Evolutionary conservation across 2,797 vertebrate species (phyloP), one percentile per base, ranked within the genome.

Genomic region (Harpagifer antarcticus): DNA sequence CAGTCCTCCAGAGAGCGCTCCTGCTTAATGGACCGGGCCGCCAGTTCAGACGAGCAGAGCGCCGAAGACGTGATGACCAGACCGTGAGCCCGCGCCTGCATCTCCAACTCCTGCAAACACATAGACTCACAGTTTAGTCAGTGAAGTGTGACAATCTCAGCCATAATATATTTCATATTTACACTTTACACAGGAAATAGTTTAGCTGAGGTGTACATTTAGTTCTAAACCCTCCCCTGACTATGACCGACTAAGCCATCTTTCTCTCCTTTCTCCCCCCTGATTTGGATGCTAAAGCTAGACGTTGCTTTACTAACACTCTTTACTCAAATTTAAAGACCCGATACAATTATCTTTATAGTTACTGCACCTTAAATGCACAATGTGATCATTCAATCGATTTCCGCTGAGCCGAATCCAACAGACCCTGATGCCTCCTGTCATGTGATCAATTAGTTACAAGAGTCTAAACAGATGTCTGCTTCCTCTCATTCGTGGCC

Each of bases 51-150:
- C 4, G 97, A 94, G 87, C 96, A 97, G 72, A 98, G 96, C 0
- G 95, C 91, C 0, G 97, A 95, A 0, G 96, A 96, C 9, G 95
- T 79, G 27, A 97, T 92, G 78, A 95, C 93, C 76, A 99, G 95
- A 81, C 98, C 98, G 0, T 99, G 97, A 15, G 98, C 97, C 47
- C 96, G 95, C n/a, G 98, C 97, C 90, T 99, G 98, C 95, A 99
- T 99, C 91, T 99, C 98, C 17, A 99, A 91, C 86, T 99, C 98
- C 98, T 99, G 77, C 15, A 63, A 62, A 52, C 13, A 23, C 8
- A 78, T 12, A 72, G 3, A 58, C 14, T 44, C 5, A 14, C 1
- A 19, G 16, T 13, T 66, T 7, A 64, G 19, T 47, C n/a, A 63
- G 48, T 0, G 53, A n/a, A 15, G 17, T 2, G n/a, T 11, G 20